phyloP scores from a whole-genome alignment of 2,113 vertebrate genomes.

The Tyto alba region DNA sequence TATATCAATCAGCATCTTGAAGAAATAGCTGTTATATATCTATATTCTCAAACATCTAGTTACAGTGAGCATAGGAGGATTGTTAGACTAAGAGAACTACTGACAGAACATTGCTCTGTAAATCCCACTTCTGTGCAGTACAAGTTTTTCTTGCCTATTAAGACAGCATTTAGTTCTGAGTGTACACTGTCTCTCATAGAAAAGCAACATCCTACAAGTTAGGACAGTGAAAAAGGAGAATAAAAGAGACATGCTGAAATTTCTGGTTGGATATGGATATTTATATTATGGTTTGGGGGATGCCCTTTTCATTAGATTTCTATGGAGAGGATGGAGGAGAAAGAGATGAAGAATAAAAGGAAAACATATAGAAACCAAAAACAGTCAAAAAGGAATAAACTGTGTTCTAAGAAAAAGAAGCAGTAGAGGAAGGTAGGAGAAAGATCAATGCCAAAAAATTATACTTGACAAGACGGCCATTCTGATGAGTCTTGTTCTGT shows the following conservation, averaged over 20 bases:
- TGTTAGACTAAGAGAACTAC: background rate
- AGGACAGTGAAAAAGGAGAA: background rate
- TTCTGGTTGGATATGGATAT: background rate
- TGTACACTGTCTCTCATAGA: rapidly evolving
- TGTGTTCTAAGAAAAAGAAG: background rate
- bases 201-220: background rate
- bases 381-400: background rate
- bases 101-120: background rate
- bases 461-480: background rate
- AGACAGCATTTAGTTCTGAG: background rate
- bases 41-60: background rate
- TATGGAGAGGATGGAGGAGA: background rate
- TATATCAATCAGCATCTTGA: background rate
- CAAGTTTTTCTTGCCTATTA: background rate
- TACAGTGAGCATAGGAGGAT: background rate
- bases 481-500: background rate
- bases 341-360: background rate
- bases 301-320: background rate
- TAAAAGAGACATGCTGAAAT: background rate
- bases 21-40: background rate
- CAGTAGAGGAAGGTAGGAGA: background rate
- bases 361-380: background rate
- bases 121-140: background rate
- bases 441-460: background rate
- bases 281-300: background rate